phyloP scores from a whole-genome alignment of 2,797 vertebrate genomes.

The Phrynocephalus forsythii region DNA sequence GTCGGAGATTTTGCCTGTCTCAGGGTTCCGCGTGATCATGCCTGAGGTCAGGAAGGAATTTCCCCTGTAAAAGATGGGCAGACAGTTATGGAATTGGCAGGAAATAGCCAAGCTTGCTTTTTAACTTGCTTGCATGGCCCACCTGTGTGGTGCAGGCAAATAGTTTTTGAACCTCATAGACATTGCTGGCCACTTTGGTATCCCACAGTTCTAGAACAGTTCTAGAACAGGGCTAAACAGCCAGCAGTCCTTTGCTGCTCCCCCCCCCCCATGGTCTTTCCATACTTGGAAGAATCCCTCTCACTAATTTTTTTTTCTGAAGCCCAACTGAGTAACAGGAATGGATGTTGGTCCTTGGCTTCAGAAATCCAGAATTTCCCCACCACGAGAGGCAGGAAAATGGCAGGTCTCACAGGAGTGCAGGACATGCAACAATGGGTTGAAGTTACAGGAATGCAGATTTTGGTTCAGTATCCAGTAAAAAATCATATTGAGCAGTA shows the following conservation, averaged over 20 bases:
- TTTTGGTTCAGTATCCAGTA: too few relatives aligned
- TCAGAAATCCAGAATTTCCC: background rate
- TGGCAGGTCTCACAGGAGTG: too few relatives aligned
- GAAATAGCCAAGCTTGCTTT: background rate
- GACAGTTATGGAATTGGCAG: background rate
- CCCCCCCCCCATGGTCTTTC: background rate
- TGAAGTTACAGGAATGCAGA: too few relatives aligned
- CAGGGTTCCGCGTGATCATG: background rate
- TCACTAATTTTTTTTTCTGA: background rate
- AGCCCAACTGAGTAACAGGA: background rate
- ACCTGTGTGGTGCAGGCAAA: background rate
- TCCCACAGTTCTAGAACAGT: background rate
- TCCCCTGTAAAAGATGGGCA: background rate
- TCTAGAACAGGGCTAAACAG: background rate
- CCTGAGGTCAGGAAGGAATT: background rate
- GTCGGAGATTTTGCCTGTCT: background rate
- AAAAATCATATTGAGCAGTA: too few relatives aligned
- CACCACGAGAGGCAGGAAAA: background rate
- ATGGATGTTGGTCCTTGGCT: background rate
- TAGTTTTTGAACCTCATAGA: background rate
- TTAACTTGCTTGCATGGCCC: background rate
- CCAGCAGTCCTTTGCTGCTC: background rate
- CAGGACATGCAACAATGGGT: too few relatives aligned
- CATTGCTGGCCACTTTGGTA: background rate
- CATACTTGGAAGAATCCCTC: background rate